Percentiles rank a stretch among this genome's conserved stretches.
phyloP scores from a whole-genome alignment of 2,797 vertebrate species.

The Sebastes vulpes region DNA sequence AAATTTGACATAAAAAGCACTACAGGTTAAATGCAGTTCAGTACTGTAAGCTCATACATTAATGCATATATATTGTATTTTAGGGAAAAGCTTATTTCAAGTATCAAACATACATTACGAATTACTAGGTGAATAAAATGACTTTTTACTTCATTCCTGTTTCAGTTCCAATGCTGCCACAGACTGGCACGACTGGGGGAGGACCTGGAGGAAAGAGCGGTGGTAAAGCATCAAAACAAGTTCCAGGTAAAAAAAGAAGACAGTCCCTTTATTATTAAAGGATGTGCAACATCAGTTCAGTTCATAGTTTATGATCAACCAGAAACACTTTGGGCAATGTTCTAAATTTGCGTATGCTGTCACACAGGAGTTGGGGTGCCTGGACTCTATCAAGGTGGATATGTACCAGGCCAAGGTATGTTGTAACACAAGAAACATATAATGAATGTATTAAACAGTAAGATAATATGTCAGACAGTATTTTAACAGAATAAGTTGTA shows the following conservation, averaged over 20 bases:
- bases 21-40: background rate
- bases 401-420: conserved; percentile 91
- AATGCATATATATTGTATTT: background rate
- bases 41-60: background rate
- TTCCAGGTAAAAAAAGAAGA: conserved; percentile 74
- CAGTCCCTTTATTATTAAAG: background rate
- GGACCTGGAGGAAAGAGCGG: conserved; percentile 67
- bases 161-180: conserved; percentile 66
- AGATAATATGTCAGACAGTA: background rate
- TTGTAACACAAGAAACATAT: background rate
- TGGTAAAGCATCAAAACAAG: conserved; percentile 77
- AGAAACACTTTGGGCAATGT: background rate
- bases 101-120: background rate
- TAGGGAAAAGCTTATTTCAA: background rate
- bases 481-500: background rate
- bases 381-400: conserved; percentile 92
- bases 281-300: background rate
- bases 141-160: background rate
- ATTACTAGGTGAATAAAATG: background rate
- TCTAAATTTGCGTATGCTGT: conserved; percentile 5
- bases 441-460: background rate
- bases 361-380: conserved; percentile 91
- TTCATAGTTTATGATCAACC: background rate
- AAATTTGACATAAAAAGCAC: background rate
- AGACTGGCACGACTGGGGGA: conserved; percentile 63